These are phyloP conservation scores for Aphelinus certus DNA, from an alignment of 1,140 invertebrate genomes.

Conservation along the genomic window DNA sequence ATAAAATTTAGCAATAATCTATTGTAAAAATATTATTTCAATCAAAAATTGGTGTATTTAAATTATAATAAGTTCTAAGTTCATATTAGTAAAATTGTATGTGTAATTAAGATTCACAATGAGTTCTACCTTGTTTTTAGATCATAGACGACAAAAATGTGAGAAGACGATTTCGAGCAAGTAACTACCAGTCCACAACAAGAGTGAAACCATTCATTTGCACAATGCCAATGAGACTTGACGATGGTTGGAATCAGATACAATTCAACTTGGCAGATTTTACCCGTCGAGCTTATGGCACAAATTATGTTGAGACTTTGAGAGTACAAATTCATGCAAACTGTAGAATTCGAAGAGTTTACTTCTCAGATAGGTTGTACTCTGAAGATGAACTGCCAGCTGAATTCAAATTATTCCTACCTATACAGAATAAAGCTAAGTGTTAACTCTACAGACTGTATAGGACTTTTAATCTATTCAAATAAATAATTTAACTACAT, in stretches of 20 bases:
- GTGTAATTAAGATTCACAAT: constrained; percentile 23
- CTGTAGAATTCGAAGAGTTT: constrained; percentile 96
- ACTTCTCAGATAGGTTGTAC: constrained; percentile 98
- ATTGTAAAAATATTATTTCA: no score
- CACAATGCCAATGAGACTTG: constrained; percentile 98
- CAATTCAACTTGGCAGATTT: constrained; percentile 99
- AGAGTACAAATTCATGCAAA: constrained; percentile 99
- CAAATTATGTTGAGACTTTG: constrained; percentile 98
- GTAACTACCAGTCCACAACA: constrained; percentile 98
- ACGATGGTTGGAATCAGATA: constrained; percentile 99
- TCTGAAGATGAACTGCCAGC: constrained; percentile 99
- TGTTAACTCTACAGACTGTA: constrained; percentile 49
- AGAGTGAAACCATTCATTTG: constrained; percentile 98
- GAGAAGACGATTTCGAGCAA: constrained; percentile 92
- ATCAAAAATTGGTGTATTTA: no score
- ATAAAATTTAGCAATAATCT: no score
- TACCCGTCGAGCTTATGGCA: constrained; percentile 96
- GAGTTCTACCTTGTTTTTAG: constrained; percentile 65
- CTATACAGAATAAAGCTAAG: constrained; percentile 85
- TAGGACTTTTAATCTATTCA: constrained; percentile 18
- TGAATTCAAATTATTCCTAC: constrained; percentile 98
- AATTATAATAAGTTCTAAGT: no score
- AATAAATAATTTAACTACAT: constrained; percentile 1
- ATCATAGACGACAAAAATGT: constrained; percentile 98
- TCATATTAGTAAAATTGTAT: constrained; percentile 7